A percentile compares a stretch with the other conserved stretches of the same genome.
phyloP scores from a whole-genome alignment of 2,113 vertebrate genomes.

The Gymnocephalus cernua region DNA sequence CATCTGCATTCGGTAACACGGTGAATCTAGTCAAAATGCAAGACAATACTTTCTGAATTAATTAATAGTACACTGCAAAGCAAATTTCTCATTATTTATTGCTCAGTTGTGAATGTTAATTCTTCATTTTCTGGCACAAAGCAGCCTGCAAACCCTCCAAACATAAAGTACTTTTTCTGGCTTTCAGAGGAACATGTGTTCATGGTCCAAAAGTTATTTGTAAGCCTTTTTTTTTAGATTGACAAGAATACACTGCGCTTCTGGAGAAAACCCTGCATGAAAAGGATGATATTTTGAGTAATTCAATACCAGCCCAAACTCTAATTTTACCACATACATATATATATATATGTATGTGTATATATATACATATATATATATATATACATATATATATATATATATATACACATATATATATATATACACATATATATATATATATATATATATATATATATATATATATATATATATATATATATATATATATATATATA shows the following conservation, averaged over 20 bases:
- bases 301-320: not conserved
- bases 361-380: no score
- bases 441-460: no score
- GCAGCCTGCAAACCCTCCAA: not conserved
- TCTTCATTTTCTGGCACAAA: not conserved
- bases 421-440: no score
- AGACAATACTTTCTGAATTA: not conserved
- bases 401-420: no score
- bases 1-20: not conserved
- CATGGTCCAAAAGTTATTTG: not conserved
- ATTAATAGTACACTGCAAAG: constrained; percentile 2
- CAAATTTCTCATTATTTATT: not conserved
- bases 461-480: no score
- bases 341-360: no score
- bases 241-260: not conserved
- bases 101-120: not conserved
- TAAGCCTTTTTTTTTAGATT: not conserved
- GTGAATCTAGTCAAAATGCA: constrained; percentile 5
- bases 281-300: not conserved
- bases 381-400: no score
- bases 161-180: not conserved
- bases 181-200: constrained; percentile 2
- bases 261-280: not conserved
- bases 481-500: no score
- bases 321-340: no score